phyloP scores from a whole-genome alignment of 2,888 invertebrate genomes.

The Pycnomerus fuliginosus region DNA sequence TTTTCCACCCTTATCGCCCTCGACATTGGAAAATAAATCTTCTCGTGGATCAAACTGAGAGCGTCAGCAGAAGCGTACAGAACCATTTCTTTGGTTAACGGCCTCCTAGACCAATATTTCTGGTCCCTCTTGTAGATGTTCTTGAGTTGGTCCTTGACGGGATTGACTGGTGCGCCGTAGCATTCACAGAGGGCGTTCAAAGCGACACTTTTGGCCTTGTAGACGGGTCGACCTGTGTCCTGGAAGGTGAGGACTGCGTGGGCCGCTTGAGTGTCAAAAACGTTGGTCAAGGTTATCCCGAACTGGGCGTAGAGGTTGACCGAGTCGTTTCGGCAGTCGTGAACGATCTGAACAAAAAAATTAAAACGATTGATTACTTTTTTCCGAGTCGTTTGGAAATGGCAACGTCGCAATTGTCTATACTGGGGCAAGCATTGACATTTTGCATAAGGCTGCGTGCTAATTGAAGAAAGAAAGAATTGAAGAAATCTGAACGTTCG shows the following conservation, averaged over 20 bases:
- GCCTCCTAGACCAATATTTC: conserved; percentile 83
- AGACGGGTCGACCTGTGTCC: conserved; percentile 85
- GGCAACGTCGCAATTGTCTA: too few species aligned
- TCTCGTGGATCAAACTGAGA: conserved; percentile 80
- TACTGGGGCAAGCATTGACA: too few species aligned
- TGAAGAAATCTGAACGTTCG: too few species aligned
- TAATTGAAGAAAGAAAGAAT: too few species aligned
- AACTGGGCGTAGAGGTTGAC: conserved; percentile 84
- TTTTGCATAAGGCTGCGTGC: too few species aligned
- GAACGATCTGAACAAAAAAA: conserved; percentile 65
- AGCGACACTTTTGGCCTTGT: conserved; percentile 92
- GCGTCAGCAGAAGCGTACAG: conserved; percentile 90
- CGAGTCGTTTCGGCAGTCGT: conserved; percentile 91
- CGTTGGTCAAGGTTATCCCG: conserved; percentile 77
- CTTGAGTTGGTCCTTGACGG: conserved; percentile 87
- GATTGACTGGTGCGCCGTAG: conserved; percentile 85
- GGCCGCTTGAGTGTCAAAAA: conserved; percentile 85
- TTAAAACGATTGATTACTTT: background rate
- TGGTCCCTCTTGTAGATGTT: conserved; percentile 83
- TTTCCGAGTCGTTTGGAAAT: background rate
- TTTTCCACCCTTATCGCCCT: conserved; percentile 72
- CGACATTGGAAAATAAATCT: conserved; percentile 73
- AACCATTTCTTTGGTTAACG: conserved; percentile 87
- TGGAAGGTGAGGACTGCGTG: conserved; percentile 90
- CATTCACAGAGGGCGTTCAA: conserved; percentile 88